Conservation (phyloP, 2,113 vertebrate genomes). For the Alethe diademata region DNA sequence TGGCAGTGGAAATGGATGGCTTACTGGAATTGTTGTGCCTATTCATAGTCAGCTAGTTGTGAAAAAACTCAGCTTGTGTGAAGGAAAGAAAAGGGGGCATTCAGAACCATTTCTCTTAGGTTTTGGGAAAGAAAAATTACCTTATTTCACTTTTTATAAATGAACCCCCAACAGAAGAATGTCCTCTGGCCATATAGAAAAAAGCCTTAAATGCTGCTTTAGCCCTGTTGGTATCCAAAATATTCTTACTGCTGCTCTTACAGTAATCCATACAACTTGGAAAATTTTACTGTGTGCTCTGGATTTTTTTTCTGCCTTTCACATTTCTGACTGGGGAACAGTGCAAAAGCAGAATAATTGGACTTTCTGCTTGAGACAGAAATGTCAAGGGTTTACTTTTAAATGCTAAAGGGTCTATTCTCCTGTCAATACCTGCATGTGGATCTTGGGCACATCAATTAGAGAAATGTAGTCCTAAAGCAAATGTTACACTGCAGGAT, state of each 20-base stretch:
- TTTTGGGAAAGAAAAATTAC: not conserved
- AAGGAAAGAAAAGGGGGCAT: conserved; percentile 13
- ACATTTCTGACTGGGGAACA: not conserved
- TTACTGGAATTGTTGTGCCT: conserved; percentile 39
- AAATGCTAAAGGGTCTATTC: conserved; percentile 1
- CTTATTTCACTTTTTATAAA: not conserved
- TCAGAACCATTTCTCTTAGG: not conserved
- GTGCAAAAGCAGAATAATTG: not conserved
- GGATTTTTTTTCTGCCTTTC: not conserved
- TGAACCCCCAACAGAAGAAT: not conserved
- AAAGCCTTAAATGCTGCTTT: not conserved
- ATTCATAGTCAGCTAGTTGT: conserved; percentile 42
- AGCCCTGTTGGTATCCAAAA: not conserved
- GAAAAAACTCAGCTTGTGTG: not conserved
- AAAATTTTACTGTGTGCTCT: not conserved
- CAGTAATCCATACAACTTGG: not conserved
- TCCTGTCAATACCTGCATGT: not conserved
- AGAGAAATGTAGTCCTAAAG: not conserved
- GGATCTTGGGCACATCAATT: not conserved
- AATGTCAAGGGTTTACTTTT: conserved; percentile 14
- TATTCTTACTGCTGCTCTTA: not conserved
- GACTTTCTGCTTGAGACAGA: not conserved
- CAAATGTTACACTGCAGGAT: not conserved
- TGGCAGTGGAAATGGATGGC: not conserved
- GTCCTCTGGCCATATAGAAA: not conserved